These are phyloP conservation scores for Fringilla coelebs DNA, from an alignment of 2,797 vertebrate species.

Conservation along the genomic window DNA sequence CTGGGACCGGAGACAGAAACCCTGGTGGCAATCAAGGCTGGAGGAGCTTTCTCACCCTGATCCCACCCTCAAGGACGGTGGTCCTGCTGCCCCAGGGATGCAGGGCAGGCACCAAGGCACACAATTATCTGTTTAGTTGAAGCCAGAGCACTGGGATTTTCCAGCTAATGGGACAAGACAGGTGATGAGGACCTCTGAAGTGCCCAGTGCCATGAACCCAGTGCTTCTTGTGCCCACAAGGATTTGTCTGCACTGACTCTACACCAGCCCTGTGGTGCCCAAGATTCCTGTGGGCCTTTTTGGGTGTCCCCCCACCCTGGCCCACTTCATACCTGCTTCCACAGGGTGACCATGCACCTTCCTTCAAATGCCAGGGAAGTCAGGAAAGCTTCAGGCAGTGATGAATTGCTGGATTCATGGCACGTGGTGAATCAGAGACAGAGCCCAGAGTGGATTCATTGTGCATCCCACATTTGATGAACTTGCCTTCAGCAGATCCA, in stretches of 20 bases:
- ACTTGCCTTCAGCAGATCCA: background rate
- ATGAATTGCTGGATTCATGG: fast-evolving
- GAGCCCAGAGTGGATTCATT: background rate
- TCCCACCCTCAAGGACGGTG: background rate
- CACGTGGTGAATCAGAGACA: fast-evolving
- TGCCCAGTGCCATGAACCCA: background rate
- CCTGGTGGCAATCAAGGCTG: background rate
- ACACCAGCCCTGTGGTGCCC: background rate
- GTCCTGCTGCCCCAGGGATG: background rate
- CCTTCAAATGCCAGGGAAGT: background rate
- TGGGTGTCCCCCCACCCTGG: background rate
- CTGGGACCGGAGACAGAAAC: background rate
- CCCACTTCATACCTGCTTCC: background rate
- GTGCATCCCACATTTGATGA: background rate
- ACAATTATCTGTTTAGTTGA: no score
- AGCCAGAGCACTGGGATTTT: background rate
- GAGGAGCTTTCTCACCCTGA: background rate
- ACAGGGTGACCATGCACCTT: background rate
- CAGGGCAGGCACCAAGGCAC: background rate
- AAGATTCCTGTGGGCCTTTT: background rate
- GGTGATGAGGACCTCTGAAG: background rate
- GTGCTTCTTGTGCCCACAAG: background rate
- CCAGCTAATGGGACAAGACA: background rate
- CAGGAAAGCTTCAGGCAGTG: background rate
- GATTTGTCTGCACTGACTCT: background rate